Evolutionary conservation across 2,888 invertebrate species (phyloP), one percentile per base, ranked within the genome.

Genomic region (Caenorhabditis afra): DNA sequence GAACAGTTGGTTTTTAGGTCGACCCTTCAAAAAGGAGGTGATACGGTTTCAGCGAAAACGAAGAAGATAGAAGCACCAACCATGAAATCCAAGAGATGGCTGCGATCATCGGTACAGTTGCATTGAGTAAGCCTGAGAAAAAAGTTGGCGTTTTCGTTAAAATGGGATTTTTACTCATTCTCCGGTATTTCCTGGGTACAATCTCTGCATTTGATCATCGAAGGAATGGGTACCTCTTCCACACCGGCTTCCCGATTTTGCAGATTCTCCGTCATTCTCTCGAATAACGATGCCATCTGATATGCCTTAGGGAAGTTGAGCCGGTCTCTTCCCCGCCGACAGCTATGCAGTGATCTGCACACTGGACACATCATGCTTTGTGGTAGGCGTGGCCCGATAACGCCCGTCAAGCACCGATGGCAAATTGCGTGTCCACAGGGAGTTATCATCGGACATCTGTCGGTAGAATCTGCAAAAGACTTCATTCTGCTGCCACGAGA

Each of bases 401-500:
- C 3, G 3, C 16, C 18, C 1, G 39, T 20, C n/a, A 35, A 2
- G 39, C 67, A 67, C 4, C 39, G 49, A n/a, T 11, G 5, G 41
- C 67, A 67, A 0, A 67, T 14, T 7, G 67, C 41, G 29, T 67
- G 67, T 0, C 67, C 67, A 16, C 67, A 67, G 3, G 49, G 57
- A 14, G 58, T 12, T 3, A 37, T 50, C 41, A 58, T 35, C 8
- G 67, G 67, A 18, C 12, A 10, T 23, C 58, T 18, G 20, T 50
- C 41, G 11, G 37, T 37, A 14, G 39, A 1, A 12, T 66, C 66
- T 66, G 66, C 14, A 66, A 65, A 29, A 3, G 7, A 29, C 7
- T 7, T 7, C 29, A 5, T 29, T 7, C 3, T 29, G 29, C 29
- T 29, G 3, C 7, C 29, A 3, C 29, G 29, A 29, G 7, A 29